Evolutionary conservation across 2,888 invertebrate genomes (phyloP).

Genomic region (Norana najaformis): DNA sequence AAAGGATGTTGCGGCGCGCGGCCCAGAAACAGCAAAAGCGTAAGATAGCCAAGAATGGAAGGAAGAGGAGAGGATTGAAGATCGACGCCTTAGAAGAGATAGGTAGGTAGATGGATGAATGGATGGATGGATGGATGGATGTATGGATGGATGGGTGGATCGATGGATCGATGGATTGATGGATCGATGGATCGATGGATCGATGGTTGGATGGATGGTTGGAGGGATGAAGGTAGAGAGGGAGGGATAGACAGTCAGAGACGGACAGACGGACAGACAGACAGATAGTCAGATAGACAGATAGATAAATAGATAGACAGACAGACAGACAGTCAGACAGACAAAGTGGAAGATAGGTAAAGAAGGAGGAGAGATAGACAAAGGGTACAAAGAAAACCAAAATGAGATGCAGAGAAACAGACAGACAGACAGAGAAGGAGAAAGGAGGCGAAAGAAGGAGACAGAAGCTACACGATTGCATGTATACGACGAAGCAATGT

Average conservation of each 20-base stretch:
- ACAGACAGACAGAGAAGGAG: not conserved
- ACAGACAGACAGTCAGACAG: not conserved
- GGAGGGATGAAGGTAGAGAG: too few relatives aligned
- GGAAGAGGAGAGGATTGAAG: too few relatives aligned
- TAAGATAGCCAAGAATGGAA: too few relatives aligned
- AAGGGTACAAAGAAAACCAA: not conserved
- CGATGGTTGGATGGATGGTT: too few relatives aligned
- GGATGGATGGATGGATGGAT: too few relatives aligned
- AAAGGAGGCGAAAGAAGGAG: not conserved
- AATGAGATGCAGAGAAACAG: not conserved
- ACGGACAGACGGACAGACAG: too few relatives aligned
- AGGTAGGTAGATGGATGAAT: too few relatives aligned
- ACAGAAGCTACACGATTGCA: not conserved
- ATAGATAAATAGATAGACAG: not conserved
- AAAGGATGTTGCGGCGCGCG: not conserved
- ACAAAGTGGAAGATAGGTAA: not conserved
- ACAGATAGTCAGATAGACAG: too few relatives aligned
- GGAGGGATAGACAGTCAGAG: too few relatives aligned
- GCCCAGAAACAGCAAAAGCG: not conserved
- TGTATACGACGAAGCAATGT: slow-evolving; percentile 8
- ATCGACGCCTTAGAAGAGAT: too few relatives aligned
- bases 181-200: not conserved
- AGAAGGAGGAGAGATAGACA: not conserved
- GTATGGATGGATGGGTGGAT: too few relatives aligned
- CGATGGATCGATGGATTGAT: too few relatives aligned